Evolutionary conservation across 2,113 vertebrate species (phyloP), one percentile per base, ranked within the genome.

Genomic region (Semicossyphus pulcher): DNA sequence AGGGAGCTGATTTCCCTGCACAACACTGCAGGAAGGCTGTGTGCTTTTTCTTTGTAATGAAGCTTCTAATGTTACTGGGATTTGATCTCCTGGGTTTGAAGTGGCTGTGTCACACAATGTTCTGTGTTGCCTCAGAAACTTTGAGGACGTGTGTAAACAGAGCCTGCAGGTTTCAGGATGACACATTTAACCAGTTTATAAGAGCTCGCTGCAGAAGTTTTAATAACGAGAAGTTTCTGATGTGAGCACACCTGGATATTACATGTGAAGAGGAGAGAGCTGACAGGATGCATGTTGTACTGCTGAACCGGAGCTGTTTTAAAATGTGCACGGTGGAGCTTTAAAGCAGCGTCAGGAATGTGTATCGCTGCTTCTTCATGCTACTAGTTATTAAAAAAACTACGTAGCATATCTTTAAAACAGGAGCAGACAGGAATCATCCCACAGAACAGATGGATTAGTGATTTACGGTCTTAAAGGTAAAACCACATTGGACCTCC

Each of bases 1-100:
- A 18, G 60, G 42, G 65, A 75, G 56, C 42, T 25, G 0, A 49
- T 71, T 70, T 66, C 54, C 7, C 47, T 6, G 62, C 39, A 20
- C 44, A 21, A 1, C 61, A 42, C 14, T 10, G 0, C 59, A 71
- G 56, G 51, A 63, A 59, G 21, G 21, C 57, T 3, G 48, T 6
- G 8, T 9, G 57, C 20, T 56, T 57, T 45, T 0, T 18, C 70
- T 68, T 65, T 31, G 32, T 59, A 31, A 53, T 4, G 44, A 65
- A 64, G 5, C 72, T 72, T 42, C 53, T 37, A 68, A 65, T 72
- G 64, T 68, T 67, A 23, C 34, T 52, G 62, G 51, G 66, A 36
- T 69, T 69, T 68, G 69, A 86, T 81, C 58, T 48, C 25, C 1
- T 0, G 32, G n/a, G 60, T 47, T 58, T 63, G 54, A 65, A 74